Base-by-base conservation (phyloP, 1,140 invertebrate species). In the Drosophila persimilis region DNA sequence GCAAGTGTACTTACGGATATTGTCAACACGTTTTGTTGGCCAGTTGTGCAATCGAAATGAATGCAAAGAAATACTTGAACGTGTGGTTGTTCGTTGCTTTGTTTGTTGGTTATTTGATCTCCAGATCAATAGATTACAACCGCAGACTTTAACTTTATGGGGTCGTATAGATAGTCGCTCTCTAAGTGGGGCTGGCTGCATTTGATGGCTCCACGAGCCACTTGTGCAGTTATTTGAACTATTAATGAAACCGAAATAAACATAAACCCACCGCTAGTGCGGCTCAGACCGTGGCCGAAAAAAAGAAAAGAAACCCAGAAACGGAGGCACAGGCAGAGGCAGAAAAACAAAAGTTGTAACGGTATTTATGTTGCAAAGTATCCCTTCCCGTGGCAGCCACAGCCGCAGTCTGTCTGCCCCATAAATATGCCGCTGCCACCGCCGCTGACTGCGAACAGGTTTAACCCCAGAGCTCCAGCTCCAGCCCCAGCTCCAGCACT, bases 161-260 rank as follows among this genome's bases (percentile, higher is more conserved):
- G 65, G 63, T 53, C 51, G 52, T 69, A 57, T 57, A 69, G 69
- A 26, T 69, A 35, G 45, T 39, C 53, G 51, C 26, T 54, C 45
- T 13, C 48, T 22, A 20, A 73, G 39, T 41, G 39, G 31, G 35
- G 11, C 35, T 47, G 46, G 43, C 48, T 61, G 56, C 29, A 46
- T 31, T 65, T 64, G 65, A 61, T 29, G 44, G 53, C 31, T 29
- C 20, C 47, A 45, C 47, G 31, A 62, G 41, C 26, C 77, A 80
- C 66, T 80, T 80, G 77, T 65, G 67, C 65, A 73, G 77, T 80
- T 80, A 73, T 75, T 75, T 75, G 73, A 67, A 75, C 72, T 75
- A 75, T 66, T 75, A 66, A 75, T 66, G 61, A 75, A 69, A 55
- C 54, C 50, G 63, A 51, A 39, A 51, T 44, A 58, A 51, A 39